Conservation (phyloP, 2,888 invertebrate species). For the Phorcus lineatus region DNA sequence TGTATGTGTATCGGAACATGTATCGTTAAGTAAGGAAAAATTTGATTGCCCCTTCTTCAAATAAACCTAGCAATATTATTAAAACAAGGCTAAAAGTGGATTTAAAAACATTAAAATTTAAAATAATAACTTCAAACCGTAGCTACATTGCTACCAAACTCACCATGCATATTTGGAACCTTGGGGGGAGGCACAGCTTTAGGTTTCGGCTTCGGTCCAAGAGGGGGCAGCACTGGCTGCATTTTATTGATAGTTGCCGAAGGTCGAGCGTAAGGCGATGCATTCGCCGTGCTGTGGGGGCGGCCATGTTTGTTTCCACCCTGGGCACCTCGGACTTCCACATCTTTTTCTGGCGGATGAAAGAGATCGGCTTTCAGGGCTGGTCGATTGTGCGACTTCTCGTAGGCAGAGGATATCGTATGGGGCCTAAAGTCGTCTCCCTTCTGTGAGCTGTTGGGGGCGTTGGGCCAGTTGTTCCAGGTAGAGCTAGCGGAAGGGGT, state of each 20-base stretch:
- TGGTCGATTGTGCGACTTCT: slow-evolving; percentile 86
- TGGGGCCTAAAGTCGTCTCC: slow-evolving; percentile 85
- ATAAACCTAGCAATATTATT: no score
- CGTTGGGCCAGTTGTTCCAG: slow-evolving; percentile 73
- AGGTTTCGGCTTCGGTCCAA: slow-evolving; percentile 69
- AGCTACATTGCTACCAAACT: neutral
- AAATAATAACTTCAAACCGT: no score
- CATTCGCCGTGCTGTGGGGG: slow-evolving; percentile 46
- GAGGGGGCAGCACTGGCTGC: slow-evolving; percentile 69
- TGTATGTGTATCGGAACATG: no score
- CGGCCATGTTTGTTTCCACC: slow-evolving; percentile 30
- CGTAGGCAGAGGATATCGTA: slow-evolving; percentile 94
- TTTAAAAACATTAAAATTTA: no score
- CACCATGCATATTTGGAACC: slow-evolving; percentile 56
- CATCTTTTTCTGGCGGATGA: slow-evolving; percentile 82
- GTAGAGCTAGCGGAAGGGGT: slow-evolving; percentile 74
- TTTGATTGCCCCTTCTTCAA: no score
- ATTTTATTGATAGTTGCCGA: slow-evolving; percentile 69
- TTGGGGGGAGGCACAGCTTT: slow-evolving; percentile 67
- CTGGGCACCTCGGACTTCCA: slow-evolving; percentile 33
- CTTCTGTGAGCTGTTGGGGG: slow-evolving; percentile 58
- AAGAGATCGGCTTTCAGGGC: slow-evolving; percentile 91
- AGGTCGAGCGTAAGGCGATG: slow-evolving; percentile 56
- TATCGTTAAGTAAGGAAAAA: no score
- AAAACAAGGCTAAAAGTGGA: no score